Base-by-base conservation (phyloP, 2,888 invertebrate genomes). In the Nebria salina region DNA sequence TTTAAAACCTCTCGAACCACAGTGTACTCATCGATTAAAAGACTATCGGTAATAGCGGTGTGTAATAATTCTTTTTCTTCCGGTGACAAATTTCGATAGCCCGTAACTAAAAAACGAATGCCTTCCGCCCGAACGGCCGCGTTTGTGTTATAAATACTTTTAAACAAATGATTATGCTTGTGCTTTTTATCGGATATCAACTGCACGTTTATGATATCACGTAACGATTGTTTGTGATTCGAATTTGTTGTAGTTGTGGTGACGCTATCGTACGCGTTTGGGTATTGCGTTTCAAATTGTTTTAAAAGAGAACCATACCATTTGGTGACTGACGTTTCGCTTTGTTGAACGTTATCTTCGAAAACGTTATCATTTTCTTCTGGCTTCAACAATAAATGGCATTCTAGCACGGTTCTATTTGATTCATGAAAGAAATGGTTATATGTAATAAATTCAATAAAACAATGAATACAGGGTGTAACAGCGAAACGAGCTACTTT, bases 141-240 rank as follows among this genome's bases (percentile, higher is more conserved):
- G 85, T 92, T 93, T 0, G 93, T 90, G 87, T 97, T 95, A 85
- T 95, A 94, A 0, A 97, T 88, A 83, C 93, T 93, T 86, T 94
- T 92, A 84, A 94, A 83, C 78, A 85, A 86, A 41, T 86, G 85
- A n/a, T 87, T 84, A 43, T 82, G 83, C 82, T 85, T 85, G 77
- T 85, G 77, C 77, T 82, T 72, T 73, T 83, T 15, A 20, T 43
- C 43, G 8, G 13, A 42, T 5, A 75, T 42, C 7, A 80, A 54
- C 5, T 68, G 26, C 42, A 74, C 76, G 68, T 42, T 82, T 64
- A 73, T 83, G 77, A n/a, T 74, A 82, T 25, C 68, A 42, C n/a
- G 70, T 54, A 76, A 80, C 72, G 65, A 81, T 83, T 64, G 66
- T 43, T 13, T 85, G 68, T 25, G 85, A 84, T 77, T 82, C 83